A percentile compares a stretch with the other conserved stretches of the same genome.
Evolutionary conservation across 2,113 vertebrate genomes (phyloP).

Genomic region (Morone saxatilis): DNA sequence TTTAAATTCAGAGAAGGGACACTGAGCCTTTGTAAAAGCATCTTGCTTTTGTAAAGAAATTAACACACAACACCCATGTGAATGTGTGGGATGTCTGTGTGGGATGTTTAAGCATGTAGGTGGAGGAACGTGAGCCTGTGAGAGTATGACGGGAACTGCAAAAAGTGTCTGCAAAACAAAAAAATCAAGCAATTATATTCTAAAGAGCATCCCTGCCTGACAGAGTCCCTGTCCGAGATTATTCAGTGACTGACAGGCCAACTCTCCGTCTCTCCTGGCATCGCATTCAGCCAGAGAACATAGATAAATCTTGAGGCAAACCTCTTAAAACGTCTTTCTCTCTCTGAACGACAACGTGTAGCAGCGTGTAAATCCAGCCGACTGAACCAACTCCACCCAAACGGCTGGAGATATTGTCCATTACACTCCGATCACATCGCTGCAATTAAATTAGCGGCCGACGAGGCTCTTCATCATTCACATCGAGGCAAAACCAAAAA

Average conservation of each 20-base stretch:
- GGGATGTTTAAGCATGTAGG: conserved; percentile 32
- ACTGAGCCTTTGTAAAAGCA: conserved; percentile 29
- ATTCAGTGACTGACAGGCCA: background rate
- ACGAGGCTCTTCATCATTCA: conserved; percentile 23
- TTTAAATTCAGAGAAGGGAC: conserved; percentile 11
- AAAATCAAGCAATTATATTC: background rate
- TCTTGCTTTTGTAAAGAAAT: conserved; percentile 27
- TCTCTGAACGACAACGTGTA: background rate
- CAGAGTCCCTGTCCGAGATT: background rate
- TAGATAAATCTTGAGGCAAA: background rate
- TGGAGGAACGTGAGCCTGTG: conserved; percentile 22
- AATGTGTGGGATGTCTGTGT: conserved; percentile 17
- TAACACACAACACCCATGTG: background rate
- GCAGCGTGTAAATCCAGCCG: conserved; percentile 9
- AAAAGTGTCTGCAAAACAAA: background rate
- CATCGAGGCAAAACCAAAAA: background rate
- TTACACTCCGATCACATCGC: conserved; percentile 39
- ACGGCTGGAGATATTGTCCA: conserved; percentile 36
- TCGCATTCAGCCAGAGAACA: conserved; percentile 3
- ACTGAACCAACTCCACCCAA: conserved; percentile 5
- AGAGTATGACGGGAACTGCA: background rate
- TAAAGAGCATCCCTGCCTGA: conserved; percentile 2
- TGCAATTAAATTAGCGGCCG: conserved; percentile 56
- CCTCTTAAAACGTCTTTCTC: background rate
- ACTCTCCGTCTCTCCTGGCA: background rate